Base-by-base conservation (phyloP, 2,113 vertebrate species). In the Myocastor coypus region DNA sequence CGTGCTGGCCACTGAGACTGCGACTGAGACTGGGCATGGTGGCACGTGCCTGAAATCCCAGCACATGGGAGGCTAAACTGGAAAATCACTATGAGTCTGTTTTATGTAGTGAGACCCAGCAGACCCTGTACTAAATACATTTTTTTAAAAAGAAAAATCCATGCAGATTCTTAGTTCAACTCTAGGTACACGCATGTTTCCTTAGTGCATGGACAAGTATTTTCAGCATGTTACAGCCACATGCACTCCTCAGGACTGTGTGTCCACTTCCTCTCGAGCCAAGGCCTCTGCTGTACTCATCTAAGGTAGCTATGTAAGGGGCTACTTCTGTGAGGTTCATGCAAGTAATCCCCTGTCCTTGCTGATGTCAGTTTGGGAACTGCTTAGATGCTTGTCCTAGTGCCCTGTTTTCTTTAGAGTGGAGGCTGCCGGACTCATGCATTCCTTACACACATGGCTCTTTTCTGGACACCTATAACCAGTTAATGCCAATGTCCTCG, bases 181-280 rank as follows among this genome's bases (percentile, higher is more conserved):
- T 42, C n/a, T 8, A 22, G 8, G 19, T 22, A 0, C 13, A 34
- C 57, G 16, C 8, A 0, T 14, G 0, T 50, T 5, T 24, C 9
- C 0, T 40, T 32, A 30, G 3, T 42, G 2, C 22, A 32, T 37
- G 59, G 77, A 17, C 28, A n/a, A 42, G 19, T 1, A 7, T 55
- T 55, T 57, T 68, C 20, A 5, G 59, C 3, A 32, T 22, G 61
- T 42, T 3, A 61, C 12, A 1, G 32, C 8, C 52, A 14, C 14
- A 1, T 20, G 34, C 24, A 10, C 8, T 61, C 57, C 26, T 19
- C 5, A 5, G 61, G 55, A 66, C 4, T 3, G 0, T n/a, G 22
- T 32, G 3, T 34, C 28, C 8, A 5, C 37, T 11, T 85, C 6
- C 5, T 22, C 37, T 84, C 52, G 34, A 57, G 30, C 69, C 46